phyloP scores from a whole-genome alignment of 2,888 invertebrate genomes.

The Rambutsinella grinnellia region DNA sequence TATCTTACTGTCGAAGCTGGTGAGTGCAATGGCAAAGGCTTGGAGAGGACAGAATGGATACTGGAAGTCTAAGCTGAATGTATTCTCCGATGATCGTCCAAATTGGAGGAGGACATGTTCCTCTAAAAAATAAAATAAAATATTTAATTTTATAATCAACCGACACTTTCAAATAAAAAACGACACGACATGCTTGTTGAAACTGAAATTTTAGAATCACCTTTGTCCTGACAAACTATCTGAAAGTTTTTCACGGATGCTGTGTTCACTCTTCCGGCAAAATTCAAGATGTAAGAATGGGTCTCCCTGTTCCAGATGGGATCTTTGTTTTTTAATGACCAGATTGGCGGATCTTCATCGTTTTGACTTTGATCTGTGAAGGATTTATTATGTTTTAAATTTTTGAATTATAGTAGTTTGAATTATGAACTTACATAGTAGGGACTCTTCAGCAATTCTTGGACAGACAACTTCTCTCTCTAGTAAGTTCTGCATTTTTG shows the following conservation, averaged over 20 bases:
- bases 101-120: constrained; percentile 99
- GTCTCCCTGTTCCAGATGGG: constrained; percentile 99
- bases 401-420: not conserved
- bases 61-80: constrained; percentile 99
- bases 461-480: constrained; percentile 90
- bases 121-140: constrained; percentile 76
- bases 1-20: constrained; percentile 98
- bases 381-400: not conserved
- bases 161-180: not conserved
- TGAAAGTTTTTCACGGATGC: constrained; percentile 99
- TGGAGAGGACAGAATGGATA: constrained; percentile 98
- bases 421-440: constrained; percentile 75
- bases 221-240: constrained; percentile 96
- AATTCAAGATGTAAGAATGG: constrained; percentile 98
- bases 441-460: constrained; percentile 84
- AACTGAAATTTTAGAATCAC: too few relatives aligned
- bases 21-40: constrained; percentile 97
- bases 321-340: constrained; percentile 92
- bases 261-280: constrained; percentile 98
- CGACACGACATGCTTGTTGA: too few relatives aligned
- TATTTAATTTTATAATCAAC: constrained; percentile 9
- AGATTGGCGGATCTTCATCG: constrained; percentile 2
- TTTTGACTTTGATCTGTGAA: constrained; percentile 34
- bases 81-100: constrained; percentile 95
- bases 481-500: constrained; percentile 93